Conservation (phyloP, 2,113 vertebrate species). For the Aramus guarauna region DNA sequence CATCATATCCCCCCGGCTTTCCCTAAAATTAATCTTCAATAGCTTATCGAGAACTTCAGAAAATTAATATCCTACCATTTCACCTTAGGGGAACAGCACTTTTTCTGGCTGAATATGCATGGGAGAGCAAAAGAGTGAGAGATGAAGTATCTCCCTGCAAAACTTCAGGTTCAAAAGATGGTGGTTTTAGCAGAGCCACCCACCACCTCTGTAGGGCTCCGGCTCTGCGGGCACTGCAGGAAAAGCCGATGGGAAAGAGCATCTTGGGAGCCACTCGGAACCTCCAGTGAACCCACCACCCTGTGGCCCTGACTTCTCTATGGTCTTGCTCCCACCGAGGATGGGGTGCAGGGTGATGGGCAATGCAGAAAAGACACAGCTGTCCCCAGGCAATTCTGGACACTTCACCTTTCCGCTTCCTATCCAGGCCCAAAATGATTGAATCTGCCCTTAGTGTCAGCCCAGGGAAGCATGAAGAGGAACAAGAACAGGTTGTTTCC, state of each 20-base stretch:
- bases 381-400: neutral
- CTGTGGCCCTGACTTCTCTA: neutral
- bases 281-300: neutral
- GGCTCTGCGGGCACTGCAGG: neutral
- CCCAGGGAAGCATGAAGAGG: neutral
- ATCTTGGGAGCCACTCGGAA: neutral
- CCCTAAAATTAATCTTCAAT: slow-evolving; percentile 65
- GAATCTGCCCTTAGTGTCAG: neutral
- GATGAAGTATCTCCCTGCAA: neutral
- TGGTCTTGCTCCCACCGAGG: neutral
- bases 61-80: slow-evolving; percentile 51
- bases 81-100: slow-evolving; percentile 9
- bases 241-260: neutral
- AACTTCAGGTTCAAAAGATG: neutral
- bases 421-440: neutral
- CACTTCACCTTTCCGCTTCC: neutral
- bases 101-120: neutral
- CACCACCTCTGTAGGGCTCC: neutral
- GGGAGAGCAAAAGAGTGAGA: neutral
- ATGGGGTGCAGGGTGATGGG: neutral
- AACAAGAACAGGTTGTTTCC: slow-evolving; percentile 6
- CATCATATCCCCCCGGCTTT: slow-evolving; percentile 48
- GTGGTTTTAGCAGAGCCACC: neutral
- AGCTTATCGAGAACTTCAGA: slow-evolving; percentile 53
- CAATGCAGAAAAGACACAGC: neutral